Base-by-base conservation (phyloP, 1,140 invertebrate species). In the Geopemphigus sp. region DNA sequence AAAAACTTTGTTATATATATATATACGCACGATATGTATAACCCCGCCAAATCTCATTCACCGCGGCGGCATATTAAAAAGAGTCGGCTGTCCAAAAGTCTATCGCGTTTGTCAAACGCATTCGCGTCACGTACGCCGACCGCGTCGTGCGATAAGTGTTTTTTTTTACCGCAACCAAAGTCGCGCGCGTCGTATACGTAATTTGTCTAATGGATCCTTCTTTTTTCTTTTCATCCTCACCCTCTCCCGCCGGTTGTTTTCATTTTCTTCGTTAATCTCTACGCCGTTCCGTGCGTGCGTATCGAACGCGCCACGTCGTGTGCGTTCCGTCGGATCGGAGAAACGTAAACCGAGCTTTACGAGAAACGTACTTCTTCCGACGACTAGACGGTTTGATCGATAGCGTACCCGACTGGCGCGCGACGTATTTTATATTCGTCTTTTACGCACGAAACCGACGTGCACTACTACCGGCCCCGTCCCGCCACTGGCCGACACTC, bases 141-240 rank as follows among this genome's bases (percentile, higher is more conserved):
- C 63, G 5, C 29, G 6, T 22, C 11, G 32, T 66, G 32, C 39
- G 63, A 66, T 66, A 66, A 66, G 63, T 45, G 32, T 66, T 66
- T 45, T 63, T 63, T 63, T 66, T 29, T 61, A 45, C 11, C 19
- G 19, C 11, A 14, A 39, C 11, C 1, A 22, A 1, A 45, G 19
- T 45, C n/a, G 64, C 17, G 5, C 29, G 32, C 19, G 19, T 47
- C 26, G n/a, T 22, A 22, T 39, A 24, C n/a, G 47, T 47, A 68
- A 68, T 68, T 68, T 47, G 64, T 68, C 64, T 68, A 68, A 68
- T 68, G 64, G 64, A 39, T 26, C 2, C 26, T 63, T 8, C 3
- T 19, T 61, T 26, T 24, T 39, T 17, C 22, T 50, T 12, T 11
- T 12, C 15, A 1, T 22, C 32, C 39, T 19, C 12, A 4, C 15